Base-by-base conservation (phyloP, 2,797 vertebrate species). In the Kryptopterus vitreolus region DNA sequence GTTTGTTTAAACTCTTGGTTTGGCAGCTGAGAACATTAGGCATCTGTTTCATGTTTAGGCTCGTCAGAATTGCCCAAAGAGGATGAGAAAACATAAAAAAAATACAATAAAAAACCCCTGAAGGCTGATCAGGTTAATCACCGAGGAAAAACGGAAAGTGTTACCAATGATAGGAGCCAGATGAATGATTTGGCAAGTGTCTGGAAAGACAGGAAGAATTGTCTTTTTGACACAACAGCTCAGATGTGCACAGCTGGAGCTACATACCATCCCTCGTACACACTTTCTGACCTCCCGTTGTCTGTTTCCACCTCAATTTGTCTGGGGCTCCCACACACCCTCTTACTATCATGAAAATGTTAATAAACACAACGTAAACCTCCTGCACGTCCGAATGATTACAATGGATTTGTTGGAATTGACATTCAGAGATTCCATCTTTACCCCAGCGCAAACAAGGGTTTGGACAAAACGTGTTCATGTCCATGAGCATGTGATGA, bases 101-200 rank as follows among this genome's bases (percentile, higher is more conserved):
- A 2, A 58, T 2, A 1, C n/a, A 24, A 57, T 2, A 24, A 58
- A 58, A 68, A 8, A 31, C 78, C n/a, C 8, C 38, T 53, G 80
- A 83, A 79, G 72, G 69, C 74, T 81, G 81, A 86, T 86, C 82
- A 86, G 82, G 85, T 85, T 85, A 86, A 84, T 85, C 85, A 84
- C 69, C 22, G 57, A 76, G 81, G 79, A 35, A 76, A n/a, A 83
- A 81, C 75, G 69, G 58, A 48, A 85, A 78, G 82, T 76, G 86
- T 85, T 83, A 81, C 65, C 53, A 66, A 52, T 82, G 84, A 86
- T 87, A 81, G 66, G 75, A 82, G 79, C 84, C 87, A 87, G 85
- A 87, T 86, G 85, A 78, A 85, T 75, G 83, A 85, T 74, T 81
- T 86, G 85, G 84, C 87, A 85, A 59, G 79, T 71, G 84, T 85